phyloP scores from a whole-genome alignment of 2,113 vertebrate genomes.

The Chaenocephalus aceratus region DNA sequence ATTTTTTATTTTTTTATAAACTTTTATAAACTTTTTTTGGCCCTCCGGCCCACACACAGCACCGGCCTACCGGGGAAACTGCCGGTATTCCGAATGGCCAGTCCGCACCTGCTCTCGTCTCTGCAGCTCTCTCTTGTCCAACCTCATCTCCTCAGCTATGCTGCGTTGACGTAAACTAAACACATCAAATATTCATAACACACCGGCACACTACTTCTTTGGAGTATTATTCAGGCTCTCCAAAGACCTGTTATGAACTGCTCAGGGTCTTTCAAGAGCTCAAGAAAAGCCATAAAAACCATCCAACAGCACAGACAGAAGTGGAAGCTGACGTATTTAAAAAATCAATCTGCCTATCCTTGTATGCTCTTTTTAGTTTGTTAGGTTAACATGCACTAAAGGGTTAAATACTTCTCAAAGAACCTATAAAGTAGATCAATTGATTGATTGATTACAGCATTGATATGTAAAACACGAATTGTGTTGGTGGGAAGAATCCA shows the following conservation, averaged over 20 bases:
- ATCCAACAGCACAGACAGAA: background rate
- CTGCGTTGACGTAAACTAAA: slow-evolving; percentile 54
- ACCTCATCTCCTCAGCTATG: slow-evolving; percentile 36
- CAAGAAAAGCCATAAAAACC: background rate
- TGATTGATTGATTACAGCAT: background rate
- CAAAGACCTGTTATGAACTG: background rate
- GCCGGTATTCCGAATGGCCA: too few relatives aligned
- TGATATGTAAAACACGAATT: background rate
- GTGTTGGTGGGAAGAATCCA: background rate
- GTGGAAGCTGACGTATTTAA: slow-evolving; percentile 12
- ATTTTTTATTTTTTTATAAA: too few relatives aligned
- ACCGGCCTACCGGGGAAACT: too few relatives aligned
- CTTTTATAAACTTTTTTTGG: too few relatives aligned
- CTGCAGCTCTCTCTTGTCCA: slow-evolving; percentile 37
- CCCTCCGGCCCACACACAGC: too few relatives aligned
- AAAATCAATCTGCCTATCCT: background rate
- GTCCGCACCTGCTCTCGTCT: background rate
- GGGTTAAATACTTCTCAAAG: background rate
- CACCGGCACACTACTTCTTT: slow-evolving; percentile 9
- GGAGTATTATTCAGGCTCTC: slow-evolving; percentile 28
- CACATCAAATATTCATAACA: slow-evolving; percentile 65
- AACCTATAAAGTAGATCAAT: slow-evolving; percentile 1
- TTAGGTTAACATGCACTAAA: background rate
- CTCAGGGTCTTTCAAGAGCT: slow-evolving; percentile 6
- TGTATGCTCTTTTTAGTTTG: background rate